Base-by-base conservation (phyloP, 2,113 vertebrate species). In the Tragelaphus scriptus region DNA sequence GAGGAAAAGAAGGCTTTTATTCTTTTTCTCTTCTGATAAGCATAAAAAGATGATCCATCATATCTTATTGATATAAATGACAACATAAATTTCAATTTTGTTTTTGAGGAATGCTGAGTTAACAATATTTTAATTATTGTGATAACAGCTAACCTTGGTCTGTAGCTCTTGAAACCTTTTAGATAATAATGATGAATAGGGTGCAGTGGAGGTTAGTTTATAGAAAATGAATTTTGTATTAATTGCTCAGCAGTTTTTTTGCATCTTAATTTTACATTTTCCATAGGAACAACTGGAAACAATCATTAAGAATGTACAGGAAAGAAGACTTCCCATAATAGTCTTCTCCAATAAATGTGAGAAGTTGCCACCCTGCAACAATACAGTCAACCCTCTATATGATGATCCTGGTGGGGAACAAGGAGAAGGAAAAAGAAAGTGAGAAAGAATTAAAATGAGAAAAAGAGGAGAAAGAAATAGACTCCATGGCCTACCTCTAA, bases 271-370 rank as follows among this genome's bases (percentile, higher is more conserved):
- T 94, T 59, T 84, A 88, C 19, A 56, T 51, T 88, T 90, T 94
- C 88, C 36, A 40, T 59, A 91, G 63, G 40, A 97, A 68, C 81
- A 91, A 40, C 58, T 85, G 7, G 80, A 97, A 82, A 71, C 25
- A 40, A 68, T 87, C 28, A 68, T 90, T 88, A 96, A 90, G n/a
- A 95, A 63, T 58, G 4, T 75, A 10, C 56, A 85, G 32, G 59
- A 96, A 85, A 80, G 9, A 55, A 49, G 49, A 84, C 2, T 96
- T 82, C 10, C 63, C 44, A 1, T 88, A 55, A 94, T 94, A 79
- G 59, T 85, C 25, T 94, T 91, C 84, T 95, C 68, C 44, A 96
- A 87, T 65, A 94, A 95, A 75, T 63, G 53, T 90, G 25, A 93
- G 40, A 91, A 86, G 47, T 71, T 90, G 21, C 53, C 61, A 61